Conservation (phyloP, 2,113 vertebrate species). For the Desmodus rotundus region DNA sequence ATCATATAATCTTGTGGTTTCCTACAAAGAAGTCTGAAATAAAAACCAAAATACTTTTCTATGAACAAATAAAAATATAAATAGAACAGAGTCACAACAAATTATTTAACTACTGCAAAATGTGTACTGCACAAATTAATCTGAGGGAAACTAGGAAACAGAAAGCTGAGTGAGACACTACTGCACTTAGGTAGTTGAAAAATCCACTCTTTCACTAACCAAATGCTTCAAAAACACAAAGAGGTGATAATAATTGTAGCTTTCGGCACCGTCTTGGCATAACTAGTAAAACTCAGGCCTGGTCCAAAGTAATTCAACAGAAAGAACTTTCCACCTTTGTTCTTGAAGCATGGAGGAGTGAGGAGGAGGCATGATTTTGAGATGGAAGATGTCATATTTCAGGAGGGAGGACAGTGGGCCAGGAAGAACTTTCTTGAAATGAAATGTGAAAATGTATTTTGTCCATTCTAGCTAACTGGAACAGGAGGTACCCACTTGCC, state of each 20-base stretch:
- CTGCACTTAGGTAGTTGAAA: not conserved
- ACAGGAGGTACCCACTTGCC: accelerated
- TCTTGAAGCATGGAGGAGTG: not conserved
- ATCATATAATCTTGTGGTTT: not conserved
- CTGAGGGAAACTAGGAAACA: not conserved
- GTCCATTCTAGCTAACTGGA: not conserved
- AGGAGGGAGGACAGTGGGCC: not conserved
- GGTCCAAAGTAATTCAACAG: not conserved
- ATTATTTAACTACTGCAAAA: not conserved
- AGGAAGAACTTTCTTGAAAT: not conserved
- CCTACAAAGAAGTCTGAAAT: not conserved
- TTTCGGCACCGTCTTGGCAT: not conserved
- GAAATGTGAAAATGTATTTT: not conserved
- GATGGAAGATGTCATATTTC: not conserved
- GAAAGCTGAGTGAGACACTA: not conserved
- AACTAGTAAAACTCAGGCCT: not conserved
- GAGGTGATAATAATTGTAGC: not conserved
- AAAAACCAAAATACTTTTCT: not conserved
- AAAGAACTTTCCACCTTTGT: not conserved
- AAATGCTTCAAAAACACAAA: not conserved
- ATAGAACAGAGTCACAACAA: not conserved
- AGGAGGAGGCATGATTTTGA: not conserved
- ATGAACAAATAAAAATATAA: not conserved
- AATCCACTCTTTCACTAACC: not conserved
- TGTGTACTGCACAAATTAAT: not conserved